These are phyloP conservation scores for Coptotermes formosanus DNA, from an alignment of 1,140 invertebrate genomes.

Conservation along the genomic window DNA sequence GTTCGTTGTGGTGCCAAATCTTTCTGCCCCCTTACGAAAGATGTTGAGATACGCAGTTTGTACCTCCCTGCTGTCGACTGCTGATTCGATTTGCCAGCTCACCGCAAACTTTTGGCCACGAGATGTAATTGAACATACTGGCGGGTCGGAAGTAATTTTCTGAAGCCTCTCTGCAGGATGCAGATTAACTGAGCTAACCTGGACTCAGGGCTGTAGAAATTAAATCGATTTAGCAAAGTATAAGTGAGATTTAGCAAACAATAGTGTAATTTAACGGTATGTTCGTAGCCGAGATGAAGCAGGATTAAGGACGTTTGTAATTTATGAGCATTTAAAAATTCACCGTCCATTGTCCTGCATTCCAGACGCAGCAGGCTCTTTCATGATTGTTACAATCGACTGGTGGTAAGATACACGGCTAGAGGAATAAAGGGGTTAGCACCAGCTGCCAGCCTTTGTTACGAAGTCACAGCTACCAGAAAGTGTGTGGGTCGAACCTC, in stretches of 20 bases:
- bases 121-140: neutral
- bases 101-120: neutral
- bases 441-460: no score
- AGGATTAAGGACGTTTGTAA: neutral
- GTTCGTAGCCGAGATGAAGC: neutral
- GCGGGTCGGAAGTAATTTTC: no score
- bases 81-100: neutral
- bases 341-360: neutral
- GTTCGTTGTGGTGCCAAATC: no score
- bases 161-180: neutral
- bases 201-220: neutral
- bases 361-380: neutral
- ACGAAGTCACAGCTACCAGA: no score
- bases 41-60: neutral
- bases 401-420: neutral
- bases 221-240: neutral
- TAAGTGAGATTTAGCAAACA: neutral
- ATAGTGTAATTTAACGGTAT: neutral
- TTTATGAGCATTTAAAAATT: neutral
- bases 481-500: no score
- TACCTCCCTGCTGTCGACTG: neutral
- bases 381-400: neutral
- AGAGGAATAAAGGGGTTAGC: neutral
- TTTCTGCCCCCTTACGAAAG: neutral
- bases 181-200: neutral